Conservation (phyloP, 2,797 vertebrate species). For the Hypotaenidia philippensis region DNA sequence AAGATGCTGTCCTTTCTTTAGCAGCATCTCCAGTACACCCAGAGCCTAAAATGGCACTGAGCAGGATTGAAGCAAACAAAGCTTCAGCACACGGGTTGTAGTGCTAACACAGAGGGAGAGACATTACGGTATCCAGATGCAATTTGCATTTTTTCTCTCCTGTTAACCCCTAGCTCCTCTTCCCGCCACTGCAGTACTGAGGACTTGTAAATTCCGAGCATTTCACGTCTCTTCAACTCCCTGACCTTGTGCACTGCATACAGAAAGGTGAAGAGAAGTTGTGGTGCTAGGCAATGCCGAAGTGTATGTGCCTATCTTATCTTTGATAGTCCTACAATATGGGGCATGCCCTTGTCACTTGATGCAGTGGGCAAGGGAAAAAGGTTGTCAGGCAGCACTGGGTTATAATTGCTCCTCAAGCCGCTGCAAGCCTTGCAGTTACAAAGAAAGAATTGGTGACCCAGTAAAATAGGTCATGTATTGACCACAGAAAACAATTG, state of each 20-base stretch:
- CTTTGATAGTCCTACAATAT: not conserved
- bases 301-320: not conserved
- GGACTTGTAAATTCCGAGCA: not conserved
- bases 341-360: constrained; percentile 28
- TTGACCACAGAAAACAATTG: not conserved
- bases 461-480: not conserved
- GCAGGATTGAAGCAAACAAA: not conserved
- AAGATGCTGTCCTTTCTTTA: not conserved
- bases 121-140: not conserved
- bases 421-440: not conserved
- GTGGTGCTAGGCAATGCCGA: not conserved
- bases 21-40: rapidly evolving
- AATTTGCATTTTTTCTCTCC: not conserved
- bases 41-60: not conserved
- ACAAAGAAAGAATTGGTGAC: not conserved
- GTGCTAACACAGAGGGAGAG: not conserved
- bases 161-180: not conserved
- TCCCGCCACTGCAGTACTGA: not conserved
- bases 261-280: not conserved
- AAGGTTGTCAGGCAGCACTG: not conserved
- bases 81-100: rapidly evolving
- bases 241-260: not conserved
- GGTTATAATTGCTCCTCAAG: not conserved
- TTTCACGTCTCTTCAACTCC: not conserved
- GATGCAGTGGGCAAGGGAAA: not conserved